These are phyloP conservation scores for Sus cebifrons DNA, from an alignment of 2,797 vertebrate genomes.

Conservation along the genomic window DNA sequence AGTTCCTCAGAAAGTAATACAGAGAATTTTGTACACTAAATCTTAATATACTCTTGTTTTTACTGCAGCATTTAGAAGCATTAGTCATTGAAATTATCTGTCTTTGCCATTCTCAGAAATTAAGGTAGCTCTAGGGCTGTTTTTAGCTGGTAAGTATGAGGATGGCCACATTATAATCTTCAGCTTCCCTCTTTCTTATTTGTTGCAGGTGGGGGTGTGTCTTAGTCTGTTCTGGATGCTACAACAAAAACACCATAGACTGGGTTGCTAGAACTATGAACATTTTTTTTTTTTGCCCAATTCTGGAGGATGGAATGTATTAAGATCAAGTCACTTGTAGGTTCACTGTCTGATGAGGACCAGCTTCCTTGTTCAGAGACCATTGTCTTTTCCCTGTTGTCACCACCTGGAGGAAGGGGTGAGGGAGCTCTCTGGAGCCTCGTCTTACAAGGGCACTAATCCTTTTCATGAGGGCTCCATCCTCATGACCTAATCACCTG, in stretches of 20 bases:
- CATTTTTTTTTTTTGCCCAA: not conserved
- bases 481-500: not conserved
- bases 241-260: not conserved
- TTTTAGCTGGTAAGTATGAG: not conserved
- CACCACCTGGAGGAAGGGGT: not conserved
- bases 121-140: not conserved
- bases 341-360: not conserved
- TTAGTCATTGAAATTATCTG: slow-evolving; percentile 4
- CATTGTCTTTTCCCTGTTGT: not conserved
- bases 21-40: not conserved
- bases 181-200: not conserved
- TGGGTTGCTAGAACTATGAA: not conserved
- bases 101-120: not conserved
- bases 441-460: not conserved
- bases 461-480: not conserved
- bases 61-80: not conserved
- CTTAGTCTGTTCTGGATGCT: not conserved
- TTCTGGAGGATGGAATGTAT: not conserved
- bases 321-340: not conserved
- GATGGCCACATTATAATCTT: not conserved
- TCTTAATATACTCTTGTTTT: slow-evolving; percentile 8
- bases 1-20: not conserved
- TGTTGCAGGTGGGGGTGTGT: not conserved
- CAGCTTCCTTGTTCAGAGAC: not conserved
- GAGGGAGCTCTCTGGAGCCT: not conserved